Evolutionary conservation across 2,797 vertebrate species (phyloP).

Genomic region (Cuculus canorus): DNA sequence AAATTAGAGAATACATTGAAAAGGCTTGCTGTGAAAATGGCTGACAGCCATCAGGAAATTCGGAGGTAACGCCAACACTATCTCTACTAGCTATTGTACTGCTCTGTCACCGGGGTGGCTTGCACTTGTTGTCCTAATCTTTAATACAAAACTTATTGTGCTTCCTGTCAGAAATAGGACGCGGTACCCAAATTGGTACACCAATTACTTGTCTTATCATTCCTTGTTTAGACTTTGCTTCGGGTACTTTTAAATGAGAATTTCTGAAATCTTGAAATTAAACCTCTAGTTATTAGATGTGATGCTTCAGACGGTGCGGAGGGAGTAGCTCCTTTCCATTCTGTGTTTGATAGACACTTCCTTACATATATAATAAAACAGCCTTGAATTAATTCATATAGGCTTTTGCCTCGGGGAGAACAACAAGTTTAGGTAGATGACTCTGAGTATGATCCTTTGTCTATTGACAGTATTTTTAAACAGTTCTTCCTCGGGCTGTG

Average conservation of each 20-base stretch:
- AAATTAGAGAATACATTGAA: not conserved
- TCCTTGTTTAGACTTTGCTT: conserved; percentile 66
- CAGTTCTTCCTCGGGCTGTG: conserved; percentile 70
- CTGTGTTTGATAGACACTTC: conserved; percentile 61
- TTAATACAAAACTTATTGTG: conserved; percentile 26
- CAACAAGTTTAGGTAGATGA: conserved; percentile 78
- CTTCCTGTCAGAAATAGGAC: conserved; percentile 39
- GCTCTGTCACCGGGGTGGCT: conserved; percentile 3
- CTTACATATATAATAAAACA: conserved; percentile 73
- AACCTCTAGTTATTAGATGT: conserved; percentile 72
- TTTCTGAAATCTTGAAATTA: conserved; percentile 72
- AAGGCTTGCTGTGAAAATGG: not conserved
- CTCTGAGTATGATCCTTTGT: conserved; percentile 80
- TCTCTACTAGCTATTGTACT: not conserved
- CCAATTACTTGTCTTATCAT: conserved; percentile 57
- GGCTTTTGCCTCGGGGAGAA: conserved; percentile 80
- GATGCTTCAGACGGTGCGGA: conserved; percentile 60
- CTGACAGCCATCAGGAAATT: conserved; percentile 2
- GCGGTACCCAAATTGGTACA: conserved; percentile 13
- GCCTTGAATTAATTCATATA: conserved; percentile 75
- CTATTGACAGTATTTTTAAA: conserved; percentile 88
- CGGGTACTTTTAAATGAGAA: conserved; percentile 76
- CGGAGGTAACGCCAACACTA: not conserved
- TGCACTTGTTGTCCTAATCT: conserved; percentile 10
- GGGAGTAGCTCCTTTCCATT: conserved; percentile 52